Evolutionary conservation across 2,888 invertebrate species (phyloP).

Genomic region (Trachelus stipa): DNA sequence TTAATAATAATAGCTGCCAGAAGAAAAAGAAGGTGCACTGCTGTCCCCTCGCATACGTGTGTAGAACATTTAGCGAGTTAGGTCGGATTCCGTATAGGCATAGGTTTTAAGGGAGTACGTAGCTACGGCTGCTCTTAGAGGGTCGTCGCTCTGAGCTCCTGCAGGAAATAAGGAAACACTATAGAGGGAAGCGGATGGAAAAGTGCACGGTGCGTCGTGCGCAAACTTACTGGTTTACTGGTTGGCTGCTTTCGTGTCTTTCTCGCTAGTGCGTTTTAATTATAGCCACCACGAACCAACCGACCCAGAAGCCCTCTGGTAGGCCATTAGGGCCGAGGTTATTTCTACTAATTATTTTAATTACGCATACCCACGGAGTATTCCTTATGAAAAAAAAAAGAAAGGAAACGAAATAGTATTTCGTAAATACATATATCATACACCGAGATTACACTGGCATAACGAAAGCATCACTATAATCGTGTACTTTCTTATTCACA

Average conservation of each 20-base stretch:
- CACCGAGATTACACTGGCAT: too few species aligned
- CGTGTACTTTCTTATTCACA: too few species aligned
- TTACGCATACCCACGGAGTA: constrained; percentile 32
- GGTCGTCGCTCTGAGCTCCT: not conserved
- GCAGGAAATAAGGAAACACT: too few species aligned
- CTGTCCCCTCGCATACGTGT: too few species aligned
- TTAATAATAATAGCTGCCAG: not conserved
- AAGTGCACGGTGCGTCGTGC: constrained; percentile 19
- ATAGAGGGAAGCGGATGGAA: not conserved
- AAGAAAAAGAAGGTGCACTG: not conserved
- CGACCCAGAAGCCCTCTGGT: constrained; percentile 22
- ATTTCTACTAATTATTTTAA: constrained; percentile 60
- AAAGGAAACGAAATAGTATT: constrained; percentile 5
- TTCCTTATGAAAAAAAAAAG: not conserved
- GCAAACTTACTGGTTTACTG: not conserved
- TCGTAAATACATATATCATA: not conserved
- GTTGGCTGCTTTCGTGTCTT: not conserved
- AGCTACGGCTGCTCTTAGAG: not conserved
- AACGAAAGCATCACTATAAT: too few species aligned
- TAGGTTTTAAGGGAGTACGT: not conserved
- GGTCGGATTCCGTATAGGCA: too few species aligned
- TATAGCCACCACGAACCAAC: constrained; percentile 34
- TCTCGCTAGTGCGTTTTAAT: constrained; percentile 52
- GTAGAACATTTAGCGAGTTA: too few species aligned
- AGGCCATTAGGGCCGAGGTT: constrained; percentile 52